Base-by-base conservation (phyloP, 1,140 invertebrate species). In the Drosophila nigrodunni region DNA sequence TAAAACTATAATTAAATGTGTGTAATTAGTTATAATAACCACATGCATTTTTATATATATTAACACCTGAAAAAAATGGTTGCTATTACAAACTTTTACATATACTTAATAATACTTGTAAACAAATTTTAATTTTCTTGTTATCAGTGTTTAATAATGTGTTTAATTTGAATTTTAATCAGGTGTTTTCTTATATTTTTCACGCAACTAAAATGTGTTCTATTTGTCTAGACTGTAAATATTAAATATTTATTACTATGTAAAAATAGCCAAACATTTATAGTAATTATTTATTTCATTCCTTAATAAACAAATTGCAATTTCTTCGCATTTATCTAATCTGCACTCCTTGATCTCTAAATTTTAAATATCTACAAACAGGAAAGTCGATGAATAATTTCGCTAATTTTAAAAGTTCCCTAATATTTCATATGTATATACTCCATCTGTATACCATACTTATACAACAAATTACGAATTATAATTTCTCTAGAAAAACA, bases 131-230 rank as follows among this genome's bases (percentile, higher is more conserved):
- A 5, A 21, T 21, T 9, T 57, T 18, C 9, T 54, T 54, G 30
- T 57, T 21, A 39, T 52, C 49, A 11, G 9, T n/a, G 2, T 30
- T 50, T 25, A 11, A 21, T 21, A 21, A 21, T 21, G 1, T 21
- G 18, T 21, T 21, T 21, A 21, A 21, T 21, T 52, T 25, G 4
- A 4, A 52, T 52, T 37, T 55, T 18, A 55, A 55, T 55, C 52
- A 39, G 52, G 6, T 41, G 41, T 7, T 41, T 57, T 57, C 37
- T n/a, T 41, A n/a, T 25, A 15, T 57, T 57, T 41, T 25, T n/a
- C 11, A 41, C 41, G 50, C 30, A 37, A 2, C 50, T 25, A 1
- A 57, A 41, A 25, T 41, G 35, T 25, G 54, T 25, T 21, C 11
- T 41, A 25, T 25, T 39, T 57, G 50, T 54, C 13, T 37, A 35